These are phyloP conservation scores for Cephus cinctus DNA, from an alignment of 1,140 invertebrate species.

Conservation along the genomic window DNA sequence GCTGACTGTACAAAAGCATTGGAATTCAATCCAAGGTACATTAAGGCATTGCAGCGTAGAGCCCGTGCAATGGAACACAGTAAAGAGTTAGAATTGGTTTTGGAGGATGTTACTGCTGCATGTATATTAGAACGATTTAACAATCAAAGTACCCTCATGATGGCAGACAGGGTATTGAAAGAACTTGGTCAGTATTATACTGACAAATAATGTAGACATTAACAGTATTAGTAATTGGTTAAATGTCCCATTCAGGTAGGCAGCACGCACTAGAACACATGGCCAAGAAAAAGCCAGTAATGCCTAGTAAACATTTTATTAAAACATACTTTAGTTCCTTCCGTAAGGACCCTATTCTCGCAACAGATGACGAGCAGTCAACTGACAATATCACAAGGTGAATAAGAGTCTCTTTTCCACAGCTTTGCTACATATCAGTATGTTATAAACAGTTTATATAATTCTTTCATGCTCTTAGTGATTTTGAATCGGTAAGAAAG, in stretches of 20 bases:
- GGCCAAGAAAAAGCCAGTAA: conserved; percentile 64
- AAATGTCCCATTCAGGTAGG: conserved; percentile 54
- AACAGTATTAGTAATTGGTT: conserved; percentile 1
- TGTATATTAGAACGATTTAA: conserved; percentile 88
- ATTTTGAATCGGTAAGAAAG: conserved; percentile 66
- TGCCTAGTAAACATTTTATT: conserved; percentile 83
- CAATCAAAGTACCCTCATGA: conserved; percentile 73
- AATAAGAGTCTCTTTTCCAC: conserved; percentile 14
- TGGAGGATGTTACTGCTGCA: conserved; percentile 90
- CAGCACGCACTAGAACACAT: conserved; percentile 72
- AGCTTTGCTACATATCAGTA: too few relatives aligned
- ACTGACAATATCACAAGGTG: conserved; percentile 27
- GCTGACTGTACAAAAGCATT: conserved; percentile 85
- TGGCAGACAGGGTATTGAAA: conserved; percentile 86
- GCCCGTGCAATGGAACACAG: conserved; percentile 80
- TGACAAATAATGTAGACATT: conserved; percentile 1
- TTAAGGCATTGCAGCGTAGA: conserved; percentile 82
- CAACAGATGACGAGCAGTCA: conserved; percentile 29
- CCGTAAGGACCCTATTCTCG: conserved; percentile 73
- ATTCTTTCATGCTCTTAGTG: conserved; percentile 43
- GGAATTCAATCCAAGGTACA: conserved; percentile 82
- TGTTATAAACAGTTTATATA: too few relatives aligned
- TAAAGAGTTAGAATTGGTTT: conserved; percentile 73
- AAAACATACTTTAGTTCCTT: conserved; percentile 85
- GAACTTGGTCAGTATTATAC: conserved; percentile 62